Percentiles rank a stretch among this genome's conserved stretches.
phyloP scores from a whole-genome alignment of 2,797 vertebrate genomes.

The Sebastes minor region DNA sequence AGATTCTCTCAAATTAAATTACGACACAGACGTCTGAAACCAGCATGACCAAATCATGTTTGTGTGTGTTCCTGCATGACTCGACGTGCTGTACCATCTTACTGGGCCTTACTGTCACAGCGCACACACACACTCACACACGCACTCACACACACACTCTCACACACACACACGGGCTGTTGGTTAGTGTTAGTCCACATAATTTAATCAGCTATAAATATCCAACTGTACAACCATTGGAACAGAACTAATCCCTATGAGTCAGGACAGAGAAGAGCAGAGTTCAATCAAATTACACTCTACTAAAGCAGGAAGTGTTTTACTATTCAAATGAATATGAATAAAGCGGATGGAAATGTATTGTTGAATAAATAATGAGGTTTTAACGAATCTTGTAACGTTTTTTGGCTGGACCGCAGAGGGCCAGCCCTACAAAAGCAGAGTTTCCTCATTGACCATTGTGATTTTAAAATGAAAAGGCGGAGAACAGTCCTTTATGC shows the following conservation, averaged over 20 bases:
- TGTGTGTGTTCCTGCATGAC: not conserved
- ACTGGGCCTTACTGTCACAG: not conserved
- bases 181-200: constrained; percentile 41
- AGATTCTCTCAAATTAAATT: not conserved
- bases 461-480: too few species aligned
- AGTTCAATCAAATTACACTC: not conserved
- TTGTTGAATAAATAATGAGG: not conserved
- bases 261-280: constrained; percentile 13
- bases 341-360: not conserved
- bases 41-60: not conserved
- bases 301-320: not conserved
- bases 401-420: too few species aligned
- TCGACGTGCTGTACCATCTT: not conserved
- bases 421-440: too few species aligned
- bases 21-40: not conserved
- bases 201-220: constrained; percentile 74
- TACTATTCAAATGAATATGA: not conserved
- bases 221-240: constrained; percentile 15
- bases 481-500: too few species aligned
- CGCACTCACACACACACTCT: not conserved
- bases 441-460: too few species aligned
- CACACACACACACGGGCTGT: constrained; percentile 4
- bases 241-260: constrained; percentile 58
- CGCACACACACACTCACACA: constrained; percentile 15
- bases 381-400: not conserved